A percentile compares a stretch with the other conserved stretches of the same genome.
Evolutionary conservation across 2,888 invertebrate species (phyloP).

Genomic region (Gortyna flavago): DNA sequence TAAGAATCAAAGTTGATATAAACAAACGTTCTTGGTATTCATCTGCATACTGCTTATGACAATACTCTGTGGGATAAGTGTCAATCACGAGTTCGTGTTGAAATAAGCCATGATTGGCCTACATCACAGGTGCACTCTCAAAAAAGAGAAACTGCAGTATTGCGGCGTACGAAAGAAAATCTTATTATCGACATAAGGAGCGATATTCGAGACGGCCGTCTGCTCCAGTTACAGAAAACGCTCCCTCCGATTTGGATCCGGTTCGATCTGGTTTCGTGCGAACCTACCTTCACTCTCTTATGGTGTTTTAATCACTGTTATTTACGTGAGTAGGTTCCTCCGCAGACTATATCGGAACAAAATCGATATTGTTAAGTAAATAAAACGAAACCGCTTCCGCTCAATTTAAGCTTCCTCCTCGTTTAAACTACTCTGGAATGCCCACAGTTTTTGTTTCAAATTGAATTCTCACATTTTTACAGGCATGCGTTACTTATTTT

Average conservation of each 20-base stretch:
- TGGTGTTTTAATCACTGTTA: conserved; percentile 84
- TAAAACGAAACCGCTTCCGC: conserved; percentile 55
- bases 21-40: conserved; percentile 24
- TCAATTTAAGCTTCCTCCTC: conserved; percentile 49
- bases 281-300: conserved; percentile 85
- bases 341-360: conserved; percentile 68
- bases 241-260: conserved; percentile 87
- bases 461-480: conserved; percentile 31
- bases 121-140: conserved; percentile 86
- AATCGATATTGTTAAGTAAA: conserved; percentile 70
- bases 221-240: conserved; percentile 89
- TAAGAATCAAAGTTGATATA: conserved; percentile 5
- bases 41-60: conserved; percentile 65
- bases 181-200: conserved; percentile 88
- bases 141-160: conserved; percentile 88
- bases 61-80: conserved; percentile 78
- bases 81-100: conserved; percentile 82
- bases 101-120: conserved; percentile 85
- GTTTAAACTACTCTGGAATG: conserved; percentile 36
- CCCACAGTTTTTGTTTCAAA: conserved; percentile 19
- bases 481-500: conserved; percentile 14
- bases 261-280: conserved; percentile 86
- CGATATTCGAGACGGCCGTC: conserved; percentile 86
- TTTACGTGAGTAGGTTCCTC: conserved; percentile 71
- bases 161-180: conserved; percentile 87